phyloP scores from a whole-genome alignment of 2,113 vertebrate species.

The Ophiodon elongatus region DNA sequence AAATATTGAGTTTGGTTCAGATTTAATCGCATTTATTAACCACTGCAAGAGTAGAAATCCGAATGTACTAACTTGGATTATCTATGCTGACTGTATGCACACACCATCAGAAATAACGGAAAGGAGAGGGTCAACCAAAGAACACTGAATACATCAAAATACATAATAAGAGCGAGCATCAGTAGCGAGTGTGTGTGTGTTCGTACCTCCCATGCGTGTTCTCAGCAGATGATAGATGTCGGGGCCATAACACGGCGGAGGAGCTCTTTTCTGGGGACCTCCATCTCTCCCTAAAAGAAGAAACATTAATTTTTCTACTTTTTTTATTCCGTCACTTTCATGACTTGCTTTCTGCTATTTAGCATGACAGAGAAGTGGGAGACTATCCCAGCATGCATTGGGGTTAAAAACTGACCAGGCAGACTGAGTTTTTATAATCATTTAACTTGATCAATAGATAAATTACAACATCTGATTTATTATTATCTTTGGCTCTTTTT shows the following conservation, averaged over 20 bases:
- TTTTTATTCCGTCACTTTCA: background rate
- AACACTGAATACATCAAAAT: background rate
- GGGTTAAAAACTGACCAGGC: background rate
- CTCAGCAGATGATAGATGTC: constrained; percentile 95
- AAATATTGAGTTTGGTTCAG: background rate
- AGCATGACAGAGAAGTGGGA: background rate
- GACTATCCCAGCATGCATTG: background rate
- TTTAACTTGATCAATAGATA: background rate
- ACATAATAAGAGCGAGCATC: background rate
- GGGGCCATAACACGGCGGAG: constrained; percentile 88
- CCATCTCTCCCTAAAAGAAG: constrained; percentile 85
- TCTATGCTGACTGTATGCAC: too few relatives aligned
- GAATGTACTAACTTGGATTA: background rate
- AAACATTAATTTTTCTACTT: background rate
- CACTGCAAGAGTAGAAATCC: background rate
- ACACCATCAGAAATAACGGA: background rate
- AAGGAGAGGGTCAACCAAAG: background rate
- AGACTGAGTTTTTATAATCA: background rate
- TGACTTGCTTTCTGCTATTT: background rate
- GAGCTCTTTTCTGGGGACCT: constrained; percentile 83
- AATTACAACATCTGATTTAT: background rate
- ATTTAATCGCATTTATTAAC: background rate
- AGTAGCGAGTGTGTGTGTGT: background rate
- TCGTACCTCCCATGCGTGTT: constrained; percentile 85
- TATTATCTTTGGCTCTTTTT: background rate